Evolutionary conservation across 2,888 invertebrate species (phyloP).

Genomic region (Omphaloscelis lunosa): DNA sequence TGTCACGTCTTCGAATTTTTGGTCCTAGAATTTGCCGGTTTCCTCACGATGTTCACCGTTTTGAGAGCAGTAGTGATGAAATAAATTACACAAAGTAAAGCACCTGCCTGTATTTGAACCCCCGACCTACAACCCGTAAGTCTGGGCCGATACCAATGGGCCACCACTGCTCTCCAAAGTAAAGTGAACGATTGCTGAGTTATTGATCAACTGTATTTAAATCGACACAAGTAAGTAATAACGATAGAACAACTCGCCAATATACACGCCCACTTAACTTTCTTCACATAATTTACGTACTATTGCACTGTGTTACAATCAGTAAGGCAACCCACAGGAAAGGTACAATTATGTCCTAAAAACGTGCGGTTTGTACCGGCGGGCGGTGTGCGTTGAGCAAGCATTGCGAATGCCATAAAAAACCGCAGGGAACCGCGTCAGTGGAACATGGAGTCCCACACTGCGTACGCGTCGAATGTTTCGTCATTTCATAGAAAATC

Average conservation of each 20-base stretch:
- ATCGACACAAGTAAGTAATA: conserved; percentile 38
- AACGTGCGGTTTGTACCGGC: conserved; percentile 54
- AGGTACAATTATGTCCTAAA: conserved; percentile 61
- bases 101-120: too few relatives aligned
- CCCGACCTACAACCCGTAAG: too few relatives aligned
- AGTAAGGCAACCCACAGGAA: conserved; percentile 58
- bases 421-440: conserved; percentile 62
- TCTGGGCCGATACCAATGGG: too few relatives aligned
- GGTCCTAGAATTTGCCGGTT: too few relatives aligned
- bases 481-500: conserved; percentile 52
- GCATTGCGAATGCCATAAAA: conserved; percentile 48
- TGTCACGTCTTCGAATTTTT: too few relatives aligned
- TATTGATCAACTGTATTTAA: background rate
- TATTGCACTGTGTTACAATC: conserved; percentile 42
- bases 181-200: conserved; percentile 35
- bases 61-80: too few relatives aligned
- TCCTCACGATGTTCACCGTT: too few relatives aligned
- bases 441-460: conserved; percentile 50
- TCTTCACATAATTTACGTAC: conserved; percentile 41
- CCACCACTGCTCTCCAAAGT: conserved; percentile 19
- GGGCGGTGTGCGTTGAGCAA: conserved; percentile 44
- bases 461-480: conserved; percentile 43
- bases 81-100: too few relatives aligned
- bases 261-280: conserved; percentile 25
- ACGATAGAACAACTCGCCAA: background rate